Evolutionary conservation across 2,797 vertebrate species (phyloP), one percentile per base, ranked within the genome.

Genomic region (Enteromius anoplus): DNA sequence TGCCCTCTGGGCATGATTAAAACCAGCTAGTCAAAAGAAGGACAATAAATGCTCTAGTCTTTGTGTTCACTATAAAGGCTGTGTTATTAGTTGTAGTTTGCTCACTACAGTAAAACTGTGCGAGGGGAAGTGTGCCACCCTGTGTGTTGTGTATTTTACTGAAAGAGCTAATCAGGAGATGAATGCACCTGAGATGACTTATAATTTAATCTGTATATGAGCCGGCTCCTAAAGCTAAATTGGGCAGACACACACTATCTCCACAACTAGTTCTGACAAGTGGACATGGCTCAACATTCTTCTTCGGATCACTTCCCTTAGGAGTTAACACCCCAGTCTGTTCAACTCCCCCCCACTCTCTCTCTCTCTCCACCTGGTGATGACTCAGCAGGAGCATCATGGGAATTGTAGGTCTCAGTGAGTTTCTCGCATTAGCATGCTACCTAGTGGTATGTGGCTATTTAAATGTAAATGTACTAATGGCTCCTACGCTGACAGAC

Each of bases 181-280:
- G 14, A 32, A 64, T 32, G 26, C 1, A 1, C 11, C 2, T 64
- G 26, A 2, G 26, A 62, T 62, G 29, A 29, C 23, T 62, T 3
- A 11, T 23, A 5, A 58, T 23, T 58, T 5, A 12, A 58, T 58
- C n/a, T 23, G 55, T 32, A 1, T 19, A 34, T 23, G 21, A 23
- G 19, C 29, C 11, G 12, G 12, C n/a, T 62, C 5, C 7, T 53
- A 6, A 32, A 53, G 29, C 10, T 55, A 45, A 15, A 53, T 26
- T 42, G 26, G 55, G 4, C 69, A 64, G 8, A 64, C 26, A 81
- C 15, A 72, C 37, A 55, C 26, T 0, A 34, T 37, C 60, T 75
- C 26, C 32, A 5, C 32, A 84, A 83, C 84, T 64, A 83, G 86
- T 87, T 81, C 72, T 53, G 83, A 84, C 84, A 85, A 82, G 87